A percentile compares a stretch with the other conserved stretches of the same genome.
Evolutionary conservation across 2,113 vertebrate genomes (phyloP).

Genomic region (Alectura lathami): DNA sequence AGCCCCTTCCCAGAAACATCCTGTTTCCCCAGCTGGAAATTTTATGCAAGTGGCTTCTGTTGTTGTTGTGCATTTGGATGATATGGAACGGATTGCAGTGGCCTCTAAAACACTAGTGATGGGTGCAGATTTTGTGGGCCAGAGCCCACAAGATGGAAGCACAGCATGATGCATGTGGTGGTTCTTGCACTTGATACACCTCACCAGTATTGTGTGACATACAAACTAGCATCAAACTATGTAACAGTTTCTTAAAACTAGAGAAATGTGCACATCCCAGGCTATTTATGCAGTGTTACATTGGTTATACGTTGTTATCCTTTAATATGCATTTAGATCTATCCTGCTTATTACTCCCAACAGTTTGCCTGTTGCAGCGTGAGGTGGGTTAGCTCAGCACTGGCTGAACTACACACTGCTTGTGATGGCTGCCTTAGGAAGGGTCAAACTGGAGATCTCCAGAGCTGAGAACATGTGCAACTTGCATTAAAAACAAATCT

Average conservation of each 20-base stretch:
- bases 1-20: background rate
- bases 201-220: background rate
- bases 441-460: background rate
- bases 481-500: background rate
- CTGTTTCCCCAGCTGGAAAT: background rate
- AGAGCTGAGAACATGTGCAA: background rate
- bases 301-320: background rate
- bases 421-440: accelerated
- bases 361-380: background rate
- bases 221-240: background rate
- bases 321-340: background rate
- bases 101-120: background rate
- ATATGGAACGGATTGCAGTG: background rate
- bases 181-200: background rate
- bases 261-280: no score
- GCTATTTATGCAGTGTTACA: background rate
- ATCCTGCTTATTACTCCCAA: background rate
- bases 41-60: background rate
- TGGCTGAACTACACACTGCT: background rate
- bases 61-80: background rate
- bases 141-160: background rate
- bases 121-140: background rate
- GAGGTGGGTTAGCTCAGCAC: background rate
- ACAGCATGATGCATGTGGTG: no score
- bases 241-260: background rate